phyloP scores from a whole-genome alignment of 2,113 vertebrate genomes.

The Phylloscopus trochilus region DNA sequence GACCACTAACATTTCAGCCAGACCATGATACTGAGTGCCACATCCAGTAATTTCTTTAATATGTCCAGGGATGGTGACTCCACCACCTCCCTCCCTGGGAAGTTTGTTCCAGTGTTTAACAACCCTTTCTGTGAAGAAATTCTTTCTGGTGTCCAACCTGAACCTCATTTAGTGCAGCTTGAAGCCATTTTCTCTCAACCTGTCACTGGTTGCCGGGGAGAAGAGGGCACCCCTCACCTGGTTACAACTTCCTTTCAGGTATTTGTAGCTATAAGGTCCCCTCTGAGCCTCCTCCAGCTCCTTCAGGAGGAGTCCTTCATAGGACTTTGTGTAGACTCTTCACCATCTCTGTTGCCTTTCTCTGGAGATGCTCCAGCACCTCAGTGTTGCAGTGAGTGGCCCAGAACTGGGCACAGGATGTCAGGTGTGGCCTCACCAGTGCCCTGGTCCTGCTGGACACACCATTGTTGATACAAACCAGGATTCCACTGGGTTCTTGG shows the following conservation, averaged over 20 bases:
- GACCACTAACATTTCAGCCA: not conserved
- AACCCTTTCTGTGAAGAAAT: not conserved
- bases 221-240: not conserved
- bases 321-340: not conserved
- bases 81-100: not conserved
- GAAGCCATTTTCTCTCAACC: not conserved
- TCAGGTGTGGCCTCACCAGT: not conserved
- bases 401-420: not conserved
- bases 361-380: not conserved
- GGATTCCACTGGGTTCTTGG: not conserved
- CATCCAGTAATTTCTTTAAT: not conserved
- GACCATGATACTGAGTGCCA: not conserved
- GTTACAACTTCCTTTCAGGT: not conserved
- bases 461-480: not conserved
- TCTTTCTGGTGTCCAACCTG: not conserved
- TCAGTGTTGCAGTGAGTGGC: not conserved
- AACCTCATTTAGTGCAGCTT: not conserved
- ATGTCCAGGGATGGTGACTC: not conserved
- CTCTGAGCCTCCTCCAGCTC: not conserved
- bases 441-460: not conserved
- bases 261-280: not conserved
- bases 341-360: not conserved
- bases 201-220: fast-evolving
- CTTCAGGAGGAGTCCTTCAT: not conserved
- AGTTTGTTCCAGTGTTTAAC: not conserved